A percentile compares a stretch with the other conserved stretches of the same genome.
Conservation (phyloP, 2,113 vertebrate genomes). For the Bubalus kerabau region DNA sequence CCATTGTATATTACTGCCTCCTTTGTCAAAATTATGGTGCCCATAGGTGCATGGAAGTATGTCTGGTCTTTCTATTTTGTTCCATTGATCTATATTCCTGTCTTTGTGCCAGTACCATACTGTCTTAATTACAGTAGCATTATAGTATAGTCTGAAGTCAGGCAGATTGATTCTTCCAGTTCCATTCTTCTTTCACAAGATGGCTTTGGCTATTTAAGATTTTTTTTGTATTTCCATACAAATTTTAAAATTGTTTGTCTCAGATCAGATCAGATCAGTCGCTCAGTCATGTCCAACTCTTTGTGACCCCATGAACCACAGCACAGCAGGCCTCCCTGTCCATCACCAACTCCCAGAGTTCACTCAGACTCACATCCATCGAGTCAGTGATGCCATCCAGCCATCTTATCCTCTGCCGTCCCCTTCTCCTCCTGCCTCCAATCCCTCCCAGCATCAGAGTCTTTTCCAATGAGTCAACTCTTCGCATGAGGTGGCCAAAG, state of each 20-base stretch:
- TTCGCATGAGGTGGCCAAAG: too few species aligned
- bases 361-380: too few species aligned
- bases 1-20: background rate
- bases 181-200: background rate
- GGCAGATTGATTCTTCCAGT: background rate
- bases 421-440: too few species aligned
- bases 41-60: background rate
- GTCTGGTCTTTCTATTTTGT: background rate
- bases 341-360: too few species aligned
- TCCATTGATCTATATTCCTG: background rate
- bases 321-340: too few species aligned
- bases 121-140: background rate
- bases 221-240: background rate
- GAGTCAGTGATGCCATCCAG: too few species aligned
- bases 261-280: too few species aligned
- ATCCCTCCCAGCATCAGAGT: too few species aligned
- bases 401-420: too few species aligned
- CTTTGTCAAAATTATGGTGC: background rate
- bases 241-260: background rate
- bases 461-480: too few species aligned
- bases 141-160: background rate
- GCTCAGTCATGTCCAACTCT: too few species aligned
- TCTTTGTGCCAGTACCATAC: background rate
- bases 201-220: background rate
- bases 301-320: too few species aligned